Conservation (phyloP, 2,113 vertebrate species). For the Theristicus caerulescens region DNA sequence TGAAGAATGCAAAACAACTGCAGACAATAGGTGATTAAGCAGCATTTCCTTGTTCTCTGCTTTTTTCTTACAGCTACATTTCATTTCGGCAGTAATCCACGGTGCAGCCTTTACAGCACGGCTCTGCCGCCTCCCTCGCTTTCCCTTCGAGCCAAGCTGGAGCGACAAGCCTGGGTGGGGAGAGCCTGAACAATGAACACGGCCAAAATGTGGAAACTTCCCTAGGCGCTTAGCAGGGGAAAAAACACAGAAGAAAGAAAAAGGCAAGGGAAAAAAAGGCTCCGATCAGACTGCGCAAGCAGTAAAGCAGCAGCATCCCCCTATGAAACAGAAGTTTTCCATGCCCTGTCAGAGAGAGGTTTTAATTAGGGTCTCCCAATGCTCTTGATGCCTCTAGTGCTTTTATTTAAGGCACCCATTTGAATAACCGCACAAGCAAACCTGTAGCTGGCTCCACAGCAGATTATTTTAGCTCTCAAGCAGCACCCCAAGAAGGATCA, state of each 20-base stretch:
- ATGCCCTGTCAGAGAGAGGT: neutral
- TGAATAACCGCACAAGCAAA: neutral
- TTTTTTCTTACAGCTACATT: slow-evolving; percentile 3
- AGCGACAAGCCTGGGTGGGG: neutral
- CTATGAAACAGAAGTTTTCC: neutral
- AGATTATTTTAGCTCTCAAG: neutral
- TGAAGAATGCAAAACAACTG: slow-evolving; percentile 55
- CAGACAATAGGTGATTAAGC: slow-evolving; percentile 41
- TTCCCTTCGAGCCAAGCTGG: neutral
- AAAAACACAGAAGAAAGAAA: neutral
- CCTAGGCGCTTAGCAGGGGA: neutral
- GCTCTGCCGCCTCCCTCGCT: neutral
- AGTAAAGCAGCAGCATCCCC: neutral
- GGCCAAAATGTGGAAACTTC: neutral
- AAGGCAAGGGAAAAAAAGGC: neutral
- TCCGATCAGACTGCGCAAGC: neutral
- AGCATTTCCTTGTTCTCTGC: slow-evolving; percentile 33
- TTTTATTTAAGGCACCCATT: neutral
- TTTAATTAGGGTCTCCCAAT: neutral
- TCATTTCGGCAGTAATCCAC: neutral
- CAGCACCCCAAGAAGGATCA: slow-evolving; percentile 33
- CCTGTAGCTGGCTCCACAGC: neutral
- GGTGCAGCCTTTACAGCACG: neutral
- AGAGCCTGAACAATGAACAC: slow-evolving; percentile 12
- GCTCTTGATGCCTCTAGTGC: neutral